phyloP scores from a whole-genome alignment of 2,888 invertebrate genomes.

The Drosophila falleni region DNA sequence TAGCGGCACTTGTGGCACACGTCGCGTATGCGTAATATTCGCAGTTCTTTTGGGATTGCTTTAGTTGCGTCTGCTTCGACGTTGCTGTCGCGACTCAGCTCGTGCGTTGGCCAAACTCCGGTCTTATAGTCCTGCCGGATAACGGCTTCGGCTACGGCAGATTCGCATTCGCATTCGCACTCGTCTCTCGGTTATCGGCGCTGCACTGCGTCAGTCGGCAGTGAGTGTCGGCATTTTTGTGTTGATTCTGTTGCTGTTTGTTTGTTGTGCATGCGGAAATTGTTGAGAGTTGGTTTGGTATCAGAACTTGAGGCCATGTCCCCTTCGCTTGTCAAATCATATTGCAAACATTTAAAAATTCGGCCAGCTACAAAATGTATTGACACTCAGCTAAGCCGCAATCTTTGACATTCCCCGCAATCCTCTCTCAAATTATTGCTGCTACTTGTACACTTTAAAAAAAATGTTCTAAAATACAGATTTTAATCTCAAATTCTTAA shows the following conservation, averaged over 20 bases:
- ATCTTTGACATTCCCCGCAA: neutral
- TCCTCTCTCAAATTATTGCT: conserved; percentile 21
- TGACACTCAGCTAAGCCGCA: conserved; percentile 72
- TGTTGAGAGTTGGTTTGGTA: conserved; percentile 7
- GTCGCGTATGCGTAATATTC: conserved; percentile 62
- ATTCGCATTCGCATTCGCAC: conserved; percentile 24
- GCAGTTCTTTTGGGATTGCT: neutral
- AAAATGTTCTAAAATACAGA: too few species aligned
- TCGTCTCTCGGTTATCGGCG: conserved; percentile 40
- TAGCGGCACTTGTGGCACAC: conserved; percentile 47
- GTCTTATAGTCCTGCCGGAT: conserved; percentile 63
- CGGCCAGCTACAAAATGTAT: conserved; percentile 62
- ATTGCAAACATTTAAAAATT: conserved; percentile 73
- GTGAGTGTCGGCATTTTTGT: conserved; percentile 43
- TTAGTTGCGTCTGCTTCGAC: conserved; percentile 61
- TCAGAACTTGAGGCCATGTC: conserved; percentile 1
- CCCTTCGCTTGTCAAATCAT: conserved; percentile 63
- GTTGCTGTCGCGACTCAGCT: conserved; percentile 76
- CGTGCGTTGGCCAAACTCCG: conserved; percentile 41
- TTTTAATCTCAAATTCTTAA: too few species aligned
- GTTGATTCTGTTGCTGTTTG: conserved; percentile 19
- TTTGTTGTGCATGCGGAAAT: conserved; percentile 23
- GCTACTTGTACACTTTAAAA: too few species aligned
- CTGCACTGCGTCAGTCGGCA: conserved; percentile 53
- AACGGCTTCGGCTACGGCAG: conserved; percentile 1